Evolutionary conservation across 2,797 vertebrate genomes (phyloP), one percentile per base, ranked within the genome.

Genomic region (Eulemur albifrons): DNA sequence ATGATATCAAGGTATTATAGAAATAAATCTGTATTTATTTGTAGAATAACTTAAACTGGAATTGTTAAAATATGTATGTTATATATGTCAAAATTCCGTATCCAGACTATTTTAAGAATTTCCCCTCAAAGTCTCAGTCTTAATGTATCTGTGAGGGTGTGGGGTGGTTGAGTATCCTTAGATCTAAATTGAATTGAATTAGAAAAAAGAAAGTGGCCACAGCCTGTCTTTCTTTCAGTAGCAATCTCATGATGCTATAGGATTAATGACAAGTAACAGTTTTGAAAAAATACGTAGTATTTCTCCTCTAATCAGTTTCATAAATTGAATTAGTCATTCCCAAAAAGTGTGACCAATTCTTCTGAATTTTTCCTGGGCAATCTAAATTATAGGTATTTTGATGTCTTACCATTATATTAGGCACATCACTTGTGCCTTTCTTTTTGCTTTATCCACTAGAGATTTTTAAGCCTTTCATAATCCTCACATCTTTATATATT

Each of bases 1-100:
- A 99, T 98, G 99, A 99, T 97, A 99, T 99, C 98, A 99, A 99
- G 99, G 99, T 99, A 98, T 98, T 89, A 67, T 25, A 75, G 72
- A 95, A 94, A 82, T 70, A 93, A 93, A 54, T 84, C 8, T 87
- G 7, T 12, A 76, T 87, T 93, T 91, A 81, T 91, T 89, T 54
- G 43, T 93, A 91, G 67, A 70, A 35, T 59, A 95, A 61, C 32
- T 83, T 87, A 93, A 97, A 75, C 48, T 83, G 45, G 17, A 92
- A 89, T 94, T 90, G 32, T 88, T 80, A 94, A 97, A 92, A 72
- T 92, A 38, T 48, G 1, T 81, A 21, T 80, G n/a, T 45, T 81
- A 38, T 30, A 25, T 89, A 61, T 89, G 95, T 96, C 17, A 91
- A 21, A 88, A 89, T 93, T 91, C n/a, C 35, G 2, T 91, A 50